Evolutionary conservation across 2,888 invertebrate species (phyloP), one percentile per base, ranked within the genome.

Genomic region (Drosophila parthenogenetica): DNA sequence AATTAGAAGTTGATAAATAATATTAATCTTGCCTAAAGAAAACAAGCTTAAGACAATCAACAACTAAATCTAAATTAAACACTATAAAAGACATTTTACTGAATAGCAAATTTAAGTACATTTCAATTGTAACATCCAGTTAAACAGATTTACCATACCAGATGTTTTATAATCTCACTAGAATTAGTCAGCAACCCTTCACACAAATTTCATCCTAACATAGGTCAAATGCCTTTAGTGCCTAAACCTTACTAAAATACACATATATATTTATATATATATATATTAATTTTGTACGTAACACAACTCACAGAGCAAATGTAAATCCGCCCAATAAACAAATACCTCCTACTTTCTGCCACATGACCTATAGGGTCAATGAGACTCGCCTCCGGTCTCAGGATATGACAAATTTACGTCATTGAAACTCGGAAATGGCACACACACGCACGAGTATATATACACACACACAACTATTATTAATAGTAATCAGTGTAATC

Each of bases 401-500:
- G 64, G 32, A 60, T 51, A 75, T 69, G 61, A 65, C 70, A 68
- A 54, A 84, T 61, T 69, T 51, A 55, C 71, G 49, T 64, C 54
- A 84, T 64, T 74, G 59, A 63, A 65, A 62, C 62, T 74, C 35
- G 66, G 50, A 65, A 63, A 60, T 74, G 19, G 53, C 70, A 58
- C 46, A 62, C 22, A 60, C 39, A 55, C 16, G 35, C 32, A 35
- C 22, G 22, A 22, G 1, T 22, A 22, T 5, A 22, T 46, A 45
- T 14, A 35, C 45, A 54, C 62, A 62, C 39, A 62, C 35, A 65
- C 22, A 65, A 54, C 61, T 61, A 54, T 66, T 69, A 85, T 76
- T 79, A 60, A 65, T 57, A 45, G 57, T 73, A 79, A 86, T 69
- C 61, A 66, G 60, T 49, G 70, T 74, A 86, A 73, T 82, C 61